Evolutionary conservation across 2,888 invertebrate genomes (phyloP).

Genomic region (Crossocerus cetratus): DNA sequence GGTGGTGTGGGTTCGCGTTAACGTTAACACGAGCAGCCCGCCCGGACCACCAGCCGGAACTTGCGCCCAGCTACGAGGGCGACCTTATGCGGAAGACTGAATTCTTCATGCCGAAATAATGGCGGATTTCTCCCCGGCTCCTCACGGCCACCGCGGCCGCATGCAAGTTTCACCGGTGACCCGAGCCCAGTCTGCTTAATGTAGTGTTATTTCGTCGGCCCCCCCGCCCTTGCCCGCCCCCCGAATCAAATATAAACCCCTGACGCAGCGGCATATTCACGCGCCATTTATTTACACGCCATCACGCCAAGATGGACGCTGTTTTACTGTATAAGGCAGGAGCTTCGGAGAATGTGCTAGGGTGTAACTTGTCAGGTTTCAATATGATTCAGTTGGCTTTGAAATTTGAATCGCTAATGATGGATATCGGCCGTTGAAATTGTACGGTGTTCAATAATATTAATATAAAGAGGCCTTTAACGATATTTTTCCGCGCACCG

Average conservation of each 20-base stretch:
- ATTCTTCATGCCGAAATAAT: conserved; percentile 69
- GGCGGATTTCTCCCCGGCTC: conserved; percentile 40
- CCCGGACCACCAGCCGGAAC: conserved; percentile 10
- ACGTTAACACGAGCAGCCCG: conserved; percentile 42
- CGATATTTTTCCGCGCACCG: no score
- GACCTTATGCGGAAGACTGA: conserved; percentile 61
- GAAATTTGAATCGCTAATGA: neutral
- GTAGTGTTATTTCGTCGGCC: conserved; percentile 1
- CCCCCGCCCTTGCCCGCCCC: neutral
- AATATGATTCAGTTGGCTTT: neutral
- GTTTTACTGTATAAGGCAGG: no score
- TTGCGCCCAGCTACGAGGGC: conserved; percentile 23
- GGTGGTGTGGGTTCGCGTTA: conserved; percentile 25
- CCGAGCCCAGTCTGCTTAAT: neutral
- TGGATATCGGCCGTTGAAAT: no score
- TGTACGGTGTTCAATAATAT: no score
- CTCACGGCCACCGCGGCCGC: neutral
- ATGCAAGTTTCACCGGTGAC: no score
- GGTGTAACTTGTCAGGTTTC: neutral
- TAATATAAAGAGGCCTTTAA: no score
- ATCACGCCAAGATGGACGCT: no score
- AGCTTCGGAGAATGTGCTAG: neutral
- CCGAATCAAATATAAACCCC: conserved; percentile 17
- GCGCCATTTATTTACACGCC: conserved; percentile 15
- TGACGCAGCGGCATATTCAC: conserved; percentile 5